These are phyloP conservation scores for Neoaliturus tenellus DNA, from an alignment of 2,888 invertebrate genomes.

Conservation along the genomic window DNA sequence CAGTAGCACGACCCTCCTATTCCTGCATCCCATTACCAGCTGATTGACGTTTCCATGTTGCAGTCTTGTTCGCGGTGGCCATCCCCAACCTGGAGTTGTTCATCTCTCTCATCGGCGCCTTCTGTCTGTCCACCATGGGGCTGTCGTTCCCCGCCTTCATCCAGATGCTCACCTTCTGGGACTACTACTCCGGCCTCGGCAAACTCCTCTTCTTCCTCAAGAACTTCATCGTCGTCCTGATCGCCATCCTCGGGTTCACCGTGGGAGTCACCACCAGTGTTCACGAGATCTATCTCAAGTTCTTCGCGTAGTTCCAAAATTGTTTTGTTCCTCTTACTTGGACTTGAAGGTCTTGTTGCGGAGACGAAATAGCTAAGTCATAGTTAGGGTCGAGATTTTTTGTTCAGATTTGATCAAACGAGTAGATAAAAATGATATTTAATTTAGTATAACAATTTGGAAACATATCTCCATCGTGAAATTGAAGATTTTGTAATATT, in stretches of 20 bases:
- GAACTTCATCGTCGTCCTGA: slow-evolving; percentile 74
- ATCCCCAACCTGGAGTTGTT: slow-evolving; percentile 86
- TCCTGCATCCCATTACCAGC: no score
- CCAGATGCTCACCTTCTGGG: slow-evolving; percentile 89
- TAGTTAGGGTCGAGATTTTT: no score
- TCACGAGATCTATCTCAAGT: slow-evolving; percentile 78
- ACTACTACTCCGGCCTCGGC: slow-evolving; percentile 76
- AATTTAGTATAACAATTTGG: no score
- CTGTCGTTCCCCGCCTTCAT: slow-evolving; percentile 94
- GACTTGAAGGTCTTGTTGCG: no score
- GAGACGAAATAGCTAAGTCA: no score
- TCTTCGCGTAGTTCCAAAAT: slow-evolving; percentile 70
- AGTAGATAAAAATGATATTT: no score
- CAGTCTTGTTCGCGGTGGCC: slow-evolving; percentile 89
- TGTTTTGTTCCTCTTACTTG: no score
- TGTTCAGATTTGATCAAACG: no score
- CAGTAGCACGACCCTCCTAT: no score
- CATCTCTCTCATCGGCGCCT: slow-evolving; percentile 89
- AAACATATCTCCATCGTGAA: no score
- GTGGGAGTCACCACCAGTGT: slow-evolving; percentile 84
- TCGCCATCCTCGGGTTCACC: slow-evolving; percentile 81
- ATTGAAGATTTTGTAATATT: no score
- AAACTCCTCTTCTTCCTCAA: slow-evolving; percentile 66
- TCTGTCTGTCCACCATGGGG: slow-evolving; percentile 92
- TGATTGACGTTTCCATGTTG: slow-evolving; percentile 67